A percentile compares a stretch with the other conserved stretches of the same genome.
Evolutionary conservation across 2,113 vertebrate genomes (phyloP).

Genomic region (Ursus arctos): DNA sequence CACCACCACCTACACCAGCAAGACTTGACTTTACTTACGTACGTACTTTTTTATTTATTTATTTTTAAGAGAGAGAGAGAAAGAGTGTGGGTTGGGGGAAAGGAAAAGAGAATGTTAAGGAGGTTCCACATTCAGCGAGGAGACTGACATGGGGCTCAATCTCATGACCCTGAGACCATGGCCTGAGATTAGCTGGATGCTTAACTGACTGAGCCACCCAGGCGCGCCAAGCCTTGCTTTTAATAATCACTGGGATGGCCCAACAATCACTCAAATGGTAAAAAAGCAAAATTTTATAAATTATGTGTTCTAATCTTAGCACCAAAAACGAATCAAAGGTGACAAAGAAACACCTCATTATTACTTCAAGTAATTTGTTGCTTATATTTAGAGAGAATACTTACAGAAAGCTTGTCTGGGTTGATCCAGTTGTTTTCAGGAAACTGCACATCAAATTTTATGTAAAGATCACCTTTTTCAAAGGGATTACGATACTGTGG

Average conservation of each 20-base stretch:
- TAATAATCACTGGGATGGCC: background rate
- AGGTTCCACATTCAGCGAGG: background rate
- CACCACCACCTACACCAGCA: background rate
- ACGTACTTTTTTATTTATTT: background rate
- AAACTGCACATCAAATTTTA: slow-evolving; percentile 99
- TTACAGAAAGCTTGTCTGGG: slow-evolving; percentile 97
- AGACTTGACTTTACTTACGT: too few relatives aligned
- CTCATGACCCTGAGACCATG: background rate
- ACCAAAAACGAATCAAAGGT: background rate
- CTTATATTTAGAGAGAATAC: slow-evolving; percentile 75
- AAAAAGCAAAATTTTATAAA: background rate
- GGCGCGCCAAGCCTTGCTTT: background rate
- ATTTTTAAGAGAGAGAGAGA: background rate
- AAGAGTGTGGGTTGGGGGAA: background rate
- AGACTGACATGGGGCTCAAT: background rate
- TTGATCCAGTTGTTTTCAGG: slow-evolving; percentile 99
- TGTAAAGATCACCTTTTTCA: slow-evolving; percentile 98
- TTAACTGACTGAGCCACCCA: background rate
- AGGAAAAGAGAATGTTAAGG: background rate
- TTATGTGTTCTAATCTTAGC: background rate
- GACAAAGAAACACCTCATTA: background rate
- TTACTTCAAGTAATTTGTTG: background rate
- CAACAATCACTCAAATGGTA: background rate
- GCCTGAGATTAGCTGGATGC: background rate
- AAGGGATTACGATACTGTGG: slow-evolving; percentile 99